Evolutionary conservation across 2,888 invertebrate species (phyloP), one percentile per base, ranked within the genome.

Genomic region (Priapulus caudatus): DNA sequence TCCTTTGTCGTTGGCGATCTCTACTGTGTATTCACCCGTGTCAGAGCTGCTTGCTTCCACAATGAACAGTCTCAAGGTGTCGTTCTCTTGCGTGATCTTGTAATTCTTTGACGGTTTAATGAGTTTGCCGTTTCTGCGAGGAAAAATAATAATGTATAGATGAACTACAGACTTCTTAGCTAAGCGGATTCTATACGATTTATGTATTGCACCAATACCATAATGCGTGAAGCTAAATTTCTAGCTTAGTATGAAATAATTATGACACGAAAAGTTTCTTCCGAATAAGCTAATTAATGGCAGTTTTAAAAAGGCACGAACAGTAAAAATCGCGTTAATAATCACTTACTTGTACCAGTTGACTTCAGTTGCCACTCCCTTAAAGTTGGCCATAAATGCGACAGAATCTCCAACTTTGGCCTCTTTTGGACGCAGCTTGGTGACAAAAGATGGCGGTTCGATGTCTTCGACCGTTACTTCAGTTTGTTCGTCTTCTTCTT

Each of bases 271-370:
- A n/a, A n/a, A n/a, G n/a, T n/a, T n/a, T n/a, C n/a, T n/a, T n/a
- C n/a, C n/a, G n/a, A n/a, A n/a, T n/a, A n/a, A n/a, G n/a, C n/a
- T n/a, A n/a, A n/a, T n/a, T n/a, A n/a, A n/a, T n/a, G n/a, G n/a
- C n/a, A n/a, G n/a, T n/a, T n/a, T n/a, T n/a, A n/a, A n/a, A n/a
- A n/a, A n/a, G n/a, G n/a, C n/a, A n/a, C n/a, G n/a, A n/a, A n/a
- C n/a, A n/a, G n/a, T n/a, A n/a, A n/a, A n/a, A n/a, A n/a, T n/a
- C n/a, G n/a, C n/a, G n/a, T n/a, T n/a, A n/a, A n/a, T n/a, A n/a
- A n/a, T 33, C 10, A 33, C 33, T 33, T 33, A 33, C 33, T n/a
- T 33, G 33, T 33, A 33, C 33, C 33, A 33, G 33, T 33, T 33
- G 33, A 33, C 33, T n/a, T 33, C n/a, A 10, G 10, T n/a, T n/a